phyloP scores from a whole-genome alignment of 2,888 invertebrate species.

The Reticulitermes lucifugus region DNA sequence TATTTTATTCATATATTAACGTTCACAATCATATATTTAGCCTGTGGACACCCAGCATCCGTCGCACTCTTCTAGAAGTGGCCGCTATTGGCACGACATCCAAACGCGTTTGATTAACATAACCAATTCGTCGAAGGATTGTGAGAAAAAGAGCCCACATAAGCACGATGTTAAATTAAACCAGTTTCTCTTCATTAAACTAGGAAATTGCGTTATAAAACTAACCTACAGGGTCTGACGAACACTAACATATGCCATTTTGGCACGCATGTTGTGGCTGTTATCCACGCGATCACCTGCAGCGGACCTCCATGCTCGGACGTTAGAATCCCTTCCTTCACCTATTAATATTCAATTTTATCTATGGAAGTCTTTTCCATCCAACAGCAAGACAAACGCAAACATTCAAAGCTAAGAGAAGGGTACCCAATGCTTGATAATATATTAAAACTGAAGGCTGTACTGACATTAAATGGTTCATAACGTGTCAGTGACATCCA shows the following conservation, averaged over 20 bases:
- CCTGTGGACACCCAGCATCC: no score
- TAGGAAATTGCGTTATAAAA: no score
- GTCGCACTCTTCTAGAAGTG: no score
- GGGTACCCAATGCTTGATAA: conserved; percentile 25
- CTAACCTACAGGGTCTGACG: no score
- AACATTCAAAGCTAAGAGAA: conserved; percentile 26
- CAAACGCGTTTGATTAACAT: no score
- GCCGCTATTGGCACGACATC: no score
- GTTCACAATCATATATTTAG: no score
- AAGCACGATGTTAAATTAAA: no score
- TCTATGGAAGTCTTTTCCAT: conserved; percentile 34
- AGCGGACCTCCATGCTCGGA: conserved; percentile 33
- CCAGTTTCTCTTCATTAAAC: no score
- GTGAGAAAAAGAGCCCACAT: no score
- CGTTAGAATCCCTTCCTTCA: conserved; percentile 14
- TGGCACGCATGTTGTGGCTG: neutral
- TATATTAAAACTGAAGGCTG: conserved; percentile 32
- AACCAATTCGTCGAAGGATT: no score
- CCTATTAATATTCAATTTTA: conserved; percentile 43
- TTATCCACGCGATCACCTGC: conserved; percentile 32
- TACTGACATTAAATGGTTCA: conserved; percentile 47
- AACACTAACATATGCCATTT: neutral
- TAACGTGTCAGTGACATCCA: conserved; percentile 42
- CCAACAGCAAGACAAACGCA: conserved; percentile 29
- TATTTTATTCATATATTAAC: no score